phyloP scores from a whole-genome alignment of 2,888 invertebrate genomes.

The Limnephilus marmoratus region DNA sequence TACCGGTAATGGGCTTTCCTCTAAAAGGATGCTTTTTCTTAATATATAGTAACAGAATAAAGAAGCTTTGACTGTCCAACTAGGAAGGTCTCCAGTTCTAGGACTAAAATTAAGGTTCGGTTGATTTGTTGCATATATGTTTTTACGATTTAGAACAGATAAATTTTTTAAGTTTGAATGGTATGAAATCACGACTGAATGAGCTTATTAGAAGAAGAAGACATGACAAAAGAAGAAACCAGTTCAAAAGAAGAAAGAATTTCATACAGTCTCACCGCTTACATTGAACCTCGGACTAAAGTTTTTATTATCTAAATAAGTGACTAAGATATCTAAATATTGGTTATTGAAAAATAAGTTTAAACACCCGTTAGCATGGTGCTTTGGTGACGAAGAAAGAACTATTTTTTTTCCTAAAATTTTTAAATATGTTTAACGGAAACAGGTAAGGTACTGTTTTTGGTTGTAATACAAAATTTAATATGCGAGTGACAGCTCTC shows the following conservation, averaged over 20 bases:
- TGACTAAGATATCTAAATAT: not conserved
- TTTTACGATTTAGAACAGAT: not conserved
- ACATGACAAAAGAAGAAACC: not conserved
- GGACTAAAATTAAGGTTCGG: too few species aligned
- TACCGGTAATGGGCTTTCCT: too few species aligned
- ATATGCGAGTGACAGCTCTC: not conserved
- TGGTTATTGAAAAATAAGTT: not conserved
- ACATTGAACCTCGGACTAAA: constrained; percentile 33
- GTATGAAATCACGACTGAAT: not conserved
- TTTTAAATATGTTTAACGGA: not conserved
- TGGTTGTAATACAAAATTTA: not conserved
- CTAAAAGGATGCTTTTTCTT: too few species aligned
- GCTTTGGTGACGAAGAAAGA: not conserved
- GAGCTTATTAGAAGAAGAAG: not conserved
- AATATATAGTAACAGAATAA: too few species aligned
- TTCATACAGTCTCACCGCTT: constrained; percentile 26
- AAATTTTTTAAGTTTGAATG: not conserved
- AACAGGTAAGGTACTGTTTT: not conserved
- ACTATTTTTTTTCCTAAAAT: not conserved
- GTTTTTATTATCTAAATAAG: not conserved
- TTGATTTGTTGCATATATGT: too few species aligned
- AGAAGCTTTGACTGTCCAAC: too few species aligned
- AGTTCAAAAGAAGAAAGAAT: not conserved
- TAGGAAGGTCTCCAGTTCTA: too few species aligned
- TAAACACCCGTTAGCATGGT: not conserved